Evolutionary conservation across 2,888 invertebrate species (phyloP), one percentile per base, ranked within the genome.

Genomic region (Drosophila kanekoi): DNA sequence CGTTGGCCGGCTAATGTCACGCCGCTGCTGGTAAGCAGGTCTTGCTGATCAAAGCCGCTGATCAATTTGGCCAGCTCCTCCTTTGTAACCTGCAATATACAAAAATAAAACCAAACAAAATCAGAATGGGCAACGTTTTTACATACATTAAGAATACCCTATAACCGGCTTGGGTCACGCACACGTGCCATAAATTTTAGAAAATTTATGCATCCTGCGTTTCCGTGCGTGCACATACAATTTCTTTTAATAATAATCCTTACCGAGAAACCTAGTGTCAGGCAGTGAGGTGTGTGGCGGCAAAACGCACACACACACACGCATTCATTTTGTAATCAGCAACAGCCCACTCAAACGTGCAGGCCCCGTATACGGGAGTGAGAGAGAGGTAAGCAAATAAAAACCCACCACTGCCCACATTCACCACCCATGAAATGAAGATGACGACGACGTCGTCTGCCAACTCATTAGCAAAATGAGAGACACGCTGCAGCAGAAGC

Each of bases 1-100:
- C 97, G 96, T 93, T 95, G 95, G 91, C 97, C 97, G 91, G 97
- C 97, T 94, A 98, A 94, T 94, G 97, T 97, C 88, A 98, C 96
- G 89, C 98, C 98, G 89, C 96, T 95, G 92, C 97, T 96, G 93
- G 97, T 97, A 93, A 98, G 94, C 91, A 96, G 94, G 93, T 97
- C 96, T 94, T 96, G 96, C 93, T 97, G 96, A 90, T 97, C 97
- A 93, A 97, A 97, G 92, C 97, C 97, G 91, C 96, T 95, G 86
- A 97, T 97, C 94, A 98, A 94, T 94, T 96, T 97, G 90, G 95
- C 95, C 90, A 98, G 94, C 94, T 98, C 98, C 92, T 97, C 97
- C 95, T 97, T 97, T 94, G 96, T 95, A 93, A 97, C 96, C 97
- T 97, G 94, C 73, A 81, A 48, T 5, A 53, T 28, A 51, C 5